Conservation (phyloP, 2,888 invertebrate species). For the Polymixis lichenea region DNA sequence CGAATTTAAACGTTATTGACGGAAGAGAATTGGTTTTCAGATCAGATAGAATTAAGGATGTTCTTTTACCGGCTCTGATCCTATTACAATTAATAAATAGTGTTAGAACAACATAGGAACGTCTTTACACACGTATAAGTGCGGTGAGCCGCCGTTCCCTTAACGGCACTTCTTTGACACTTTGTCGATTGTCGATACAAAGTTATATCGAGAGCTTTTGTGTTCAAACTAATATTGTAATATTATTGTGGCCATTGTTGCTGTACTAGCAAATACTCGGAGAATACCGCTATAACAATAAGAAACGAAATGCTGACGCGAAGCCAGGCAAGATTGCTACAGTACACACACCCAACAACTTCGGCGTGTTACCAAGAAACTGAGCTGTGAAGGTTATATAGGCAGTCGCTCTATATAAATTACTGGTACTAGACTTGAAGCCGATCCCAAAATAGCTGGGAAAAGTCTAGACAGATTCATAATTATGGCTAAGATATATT, state of each 20-base stretch:
- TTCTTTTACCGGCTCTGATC: neutral
- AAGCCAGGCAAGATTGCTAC: too few relatives aligned
- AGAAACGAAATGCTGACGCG: too few relatives aligned
- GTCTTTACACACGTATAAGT: neutral
- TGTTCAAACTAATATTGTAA: neutral
- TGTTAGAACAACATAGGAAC: slow-evolving; percentile 8
- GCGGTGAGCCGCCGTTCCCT: slow-evolving; percentile 12
- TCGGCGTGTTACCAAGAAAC: too few relatives aligned
- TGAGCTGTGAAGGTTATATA: too few relatives aligned
- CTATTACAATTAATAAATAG: neutral
- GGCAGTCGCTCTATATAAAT: too few relatives aligned
- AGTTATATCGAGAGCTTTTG: slow-evolving; percentile 10
- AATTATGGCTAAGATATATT: too few relatives aligned
- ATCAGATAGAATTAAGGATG: neutral
- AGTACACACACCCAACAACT: too few relatives aligned
- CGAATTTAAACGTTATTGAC: neutral
- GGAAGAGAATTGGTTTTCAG: neutral
- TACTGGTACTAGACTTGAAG: too few relatives aligned
- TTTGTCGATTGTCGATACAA: slow-evolving; percentile 31
- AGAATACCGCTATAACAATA: too few relatives aligned
- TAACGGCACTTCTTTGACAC: slow-evolving; percentile 36
- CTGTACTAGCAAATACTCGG: too few relatives aligned
- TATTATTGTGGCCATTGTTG: neutral
- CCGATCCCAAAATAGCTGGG: too few relatives aligned
- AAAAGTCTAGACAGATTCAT: too few relatives aligned